Evolutionary conservation across 1,140 invertebrate species (phyloP), one percentile per base, ranked within the genome.

Genomic region (Bacillus rossius): DNA sequence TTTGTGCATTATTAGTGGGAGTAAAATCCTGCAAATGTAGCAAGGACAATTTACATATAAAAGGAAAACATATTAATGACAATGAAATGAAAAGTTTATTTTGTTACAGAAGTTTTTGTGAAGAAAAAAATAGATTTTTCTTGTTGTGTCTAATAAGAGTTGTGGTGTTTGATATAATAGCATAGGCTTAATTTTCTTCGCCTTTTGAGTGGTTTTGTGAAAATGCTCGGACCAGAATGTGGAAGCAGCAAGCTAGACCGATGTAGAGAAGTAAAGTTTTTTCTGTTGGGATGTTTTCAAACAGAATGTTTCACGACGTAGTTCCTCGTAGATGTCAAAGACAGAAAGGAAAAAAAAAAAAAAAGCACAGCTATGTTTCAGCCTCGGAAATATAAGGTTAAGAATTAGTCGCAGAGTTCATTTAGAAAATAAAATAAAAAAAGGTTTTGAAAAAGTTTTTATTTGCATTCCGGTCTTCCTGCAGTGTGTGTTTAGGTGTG

Each of bases 91-190:
- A 55, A 55, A 55, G 40, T 55, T 55, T 55, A 55, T 55, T 55
- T 55, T 55, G 53, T 55, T 55, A 55, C 41, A 55, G 10, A 55
- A 55, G 40, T 43, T 55, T 55, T 55, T 55, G 53, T 55, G 53
- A 55, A 55, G 29, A 55, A 42, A 55, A 17, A 17, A 13, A 29
- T 17, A 14, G 37, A 50, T 25, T 50, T 34, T 50, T 50, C 37
- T 50, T 50, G 25, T 50, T 50, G 48, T 55, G 16, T 55, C 23
- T 22, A 43, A 45, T 42, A 8, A 55, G 25, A 55, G 43, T 25
- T 43, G 53, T 55, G 53, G n/a, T 23, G 53, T 55, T 40, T 55
- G 41, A 41, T 54, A 22, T 37, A 40, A 37, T 37, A 37, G 17
- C 43, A 55, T 40, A 43, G 41, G 16, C 16, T 55, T 55, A 10